phyloP scores from a whole-genome alignment of 1,140 invertebrate species.

The Drosophila subpulchrella region DNA sequence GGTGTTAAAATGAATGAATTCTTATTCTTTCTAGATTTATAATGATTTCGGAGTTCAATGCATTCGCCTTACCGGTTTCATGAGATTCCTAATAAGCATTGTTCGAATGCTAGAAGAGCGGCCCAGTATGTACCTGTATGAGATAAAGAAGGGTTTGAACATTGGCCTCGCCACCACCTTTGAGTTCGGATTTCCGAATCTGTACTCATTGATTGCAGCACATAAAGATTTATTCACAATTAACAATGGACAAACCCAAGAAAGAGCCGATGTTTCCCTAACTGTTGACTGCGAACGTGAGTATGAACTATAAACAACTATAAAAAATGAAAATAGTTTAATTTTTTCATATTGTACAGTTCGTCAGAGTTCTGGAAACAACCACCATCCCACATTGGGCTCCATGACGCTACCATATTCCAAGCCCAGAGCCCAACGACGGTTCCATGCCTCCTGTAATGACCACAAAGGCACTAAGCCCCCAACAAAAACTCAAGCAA shows the following conservation, averaged over 20 bases:
- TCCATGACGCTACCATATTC: constrained; percentile 49
- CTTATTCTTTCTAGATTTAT: constrained; percentile 41
- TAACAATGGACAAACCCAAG: constrained; percentile 61
- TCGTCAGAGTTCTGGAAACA: neutral
- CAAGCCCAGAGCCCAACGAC: constrained; percentile 56
- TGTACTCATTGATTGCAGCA: constrained; percentile 85
- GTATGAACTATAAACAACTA: constrained; percentile 10
- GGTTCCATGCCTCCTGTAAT: constrained; percentile 36
- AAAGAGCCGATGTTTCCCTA: constrained; percentile 66
- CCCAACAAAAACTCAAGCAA: constrained; percentile 57
- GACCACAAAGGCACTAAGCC: constrained; percentile 54
- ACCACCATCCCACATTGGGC: constrained; percentile 47
- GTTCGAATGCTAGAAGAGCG: constrained; percentile 69
- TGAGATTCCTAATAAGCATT: constrained; percentile 69
- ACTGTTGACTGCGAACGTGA: constrained; percentile 65
- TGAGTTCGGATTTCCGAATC: constrained; percentile 84
- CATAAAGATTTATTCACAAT: constrained; percentile 85
- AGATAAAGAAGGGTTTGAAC: constrained; percentile 65
- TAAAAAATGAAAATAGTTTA: neutral
- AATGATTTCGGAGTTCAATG: constrained; percentile 40
- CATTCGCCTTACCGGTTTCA: constrained; percentile 67
- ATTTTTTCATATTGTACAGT: neutral
- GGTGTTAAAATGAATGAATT: neutral
- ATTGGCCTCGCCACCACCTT: constrained; percentile 64
- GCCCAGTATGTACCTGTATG: constrained; percentile 59